These are phyloP conservation scores for Chionodraco myersi DNA, from an alignment of 2,113 vertebrate species.

Conservation along the genomic window DNA sequence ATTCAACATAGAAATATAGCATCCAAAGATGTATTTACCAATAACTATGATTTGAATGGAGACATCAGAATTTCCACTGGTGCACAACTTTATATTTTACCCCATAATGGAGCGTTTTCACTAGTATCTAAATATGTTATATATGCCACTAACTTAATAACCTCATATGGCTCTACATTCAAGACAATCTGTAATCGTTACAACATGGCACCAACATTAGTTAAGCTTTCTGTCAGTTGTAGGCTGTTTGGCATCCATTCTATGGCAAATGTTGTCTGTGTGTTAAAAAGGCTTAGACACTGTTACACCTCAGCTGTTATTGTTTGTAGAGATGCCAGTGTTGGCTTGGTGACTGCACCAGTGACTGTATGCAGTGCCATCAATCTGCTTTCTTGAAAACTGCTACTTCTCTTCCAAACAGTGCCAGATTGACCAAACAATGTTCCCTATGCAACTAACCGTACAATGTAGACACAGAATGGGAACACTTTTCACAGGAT, in stretches of 20 bases:
- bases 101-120: neutral
- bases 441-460: neutral
- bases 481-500: neutral
- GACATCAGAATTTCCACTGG: neutral
- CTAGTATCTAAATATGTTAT: neutral
- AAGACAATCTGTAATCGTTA: neutral
- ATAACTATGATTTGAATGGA: neutral
- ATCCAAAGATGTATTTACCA: neutral
- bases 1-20: neutral
- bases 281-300: constrained; percentile 36
- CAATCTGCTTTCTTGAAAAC: constrained; percentile 24
- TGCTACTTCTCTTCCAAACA: neutral
- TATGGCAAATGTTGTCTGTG: constrained; percentile 29
- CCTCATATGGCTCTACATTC: neutral
- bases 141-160: neutral
- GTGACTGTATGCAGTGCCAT: neutral
- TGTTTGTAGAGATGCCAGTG: constrained; percentile 47
- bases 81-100: neutral
- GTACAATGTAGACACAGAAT: neutral
- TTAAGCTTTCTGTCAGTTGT: neutral
- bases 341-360: constrained; percentile 25
- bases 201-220: too few relatives aligned
- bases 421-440: neutral
- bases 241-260: constrained; percentile 28
- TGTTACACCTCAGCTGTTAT: constrained; percentile 58